phyloP scores from a whole-genome alignment of 2,113 vertebrate genomes.

The Pseudorasbora parva region DNA sequence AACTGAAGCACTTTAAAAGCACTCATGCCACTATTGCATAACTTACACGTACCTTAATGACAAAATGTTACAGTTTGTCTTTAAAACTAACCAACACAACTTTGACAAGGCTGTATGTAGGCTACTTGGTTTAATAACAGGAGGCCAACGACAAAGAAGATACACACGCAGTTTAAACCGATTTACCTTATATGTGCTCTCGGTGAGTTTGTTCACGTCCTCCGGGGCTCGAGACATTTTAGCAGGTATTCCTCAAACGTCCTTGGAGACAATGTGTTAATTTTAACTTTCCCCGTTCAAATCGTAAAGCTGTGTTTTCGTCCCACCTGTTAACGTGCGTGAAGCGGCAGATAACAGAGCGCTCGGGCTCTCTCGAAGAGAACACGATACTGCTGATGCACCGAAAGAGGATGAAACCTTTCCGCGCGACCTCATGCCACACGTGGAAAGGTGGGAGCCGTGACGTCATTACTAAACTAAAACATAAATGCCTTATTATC shows the following conservation, averaged over 20 bases:
- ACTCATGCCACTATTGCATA: neutral
- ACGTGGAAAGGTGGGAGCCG: conserved; percentile 54
- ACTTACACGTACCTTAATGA: neutral
- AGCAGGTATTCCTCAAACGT: conserved; percentile 46
- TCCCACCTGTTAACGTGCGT: conserved; percentile 24
- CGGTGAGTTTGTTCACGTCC: conserved; percentile 90
- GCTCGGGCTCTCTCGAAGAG: neutral
- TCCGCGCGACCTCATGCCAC: conserved; percentile 31
- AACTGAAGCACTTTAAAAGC: conserved; percentile 15
- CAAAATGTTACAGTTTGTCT: neutral
- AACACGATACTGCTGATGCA: conserved; percentile 11
- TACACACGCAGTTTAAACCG: neutral
- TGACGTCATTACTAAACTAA: conserved; percentile 69
- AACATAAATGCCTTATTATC: neutral
- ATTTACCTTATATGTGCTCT: conserved; percentile 89
- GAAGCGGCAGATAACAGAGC: conserved; percentile 9
- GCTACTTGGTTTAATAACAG: neutral
- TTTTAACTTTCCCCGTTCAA: neutral
- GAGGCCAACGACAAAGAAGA: neutral
- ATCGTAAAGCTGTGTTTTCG: neutral
- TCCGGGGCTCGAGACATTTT: conserved; percentile 89
- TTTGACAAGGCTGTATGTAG: neutral
- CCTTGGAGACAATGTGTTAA: neutral
- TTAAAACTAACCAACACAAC: neutral
- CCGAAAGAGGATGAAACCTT: conserved; percentile 20